Evolutionary conservation across 2,797 vertebrate genomes (phyloP), one percentile per base, ranked within the genome.

Genomic region (Otolemur crassicaudatus): DNA sequence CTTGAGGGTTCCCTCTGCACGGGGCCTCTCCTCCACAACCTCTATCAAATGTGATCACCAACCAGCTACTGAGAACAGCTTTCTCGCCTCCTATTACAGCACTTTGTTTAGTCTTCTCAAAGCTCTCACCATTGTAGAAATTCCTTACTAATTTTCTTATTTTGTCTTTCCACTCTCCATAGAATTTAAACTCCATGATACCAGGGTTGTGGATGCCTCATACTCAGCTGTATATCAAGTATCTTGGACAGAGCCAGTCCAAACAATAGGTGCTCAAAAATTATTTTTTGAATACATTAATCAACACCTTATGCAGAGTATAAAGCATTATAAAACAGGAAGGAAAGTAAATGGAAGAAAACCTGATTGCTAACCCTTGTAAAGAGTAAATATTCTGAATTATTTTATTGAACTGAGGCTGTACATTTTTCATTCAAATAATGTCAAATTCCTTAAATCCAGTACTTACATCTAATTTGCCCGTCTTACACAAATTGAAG

Each of bases 61-160:
- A 67, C 9, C 58, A 88, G 43, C 53, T 91, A 75, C 11, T 0
- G 49, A 70, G 85, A 88, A 69, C 4, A 94, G 73, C 25, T 29
- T 63, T 60, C 34, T 22, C 13, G 67, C 20, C 17, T 91, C 69
- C 34, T 37, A 53, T 70, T 40, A 76, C 0, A 67, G n/a, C 12
- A 43, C 13, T 67, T 73, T 63, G 53, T 29, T 85, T 72, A 65
- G 73, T 46, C 82, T 82, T 27, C n/a, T 79, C 16, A 75, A 75
- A 89, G 49, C 12, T 90, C 75, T 97, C 43, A 75, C 5, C 40
- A 46, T 93, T 93, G 70, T 85, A 84, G 61, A 87, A 83, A 87
- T 37, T 13, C 4, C 22, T 94, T n/a, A 37, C 34, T 60, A 88
- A 72, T 88, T 93, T 84, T n/a, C 56, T 87, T 87, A 2, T 84